phyloP scores from a whole-genome alignment of 2,888 invertebrate genomes.

The Tineola bisselliella region DNA sequence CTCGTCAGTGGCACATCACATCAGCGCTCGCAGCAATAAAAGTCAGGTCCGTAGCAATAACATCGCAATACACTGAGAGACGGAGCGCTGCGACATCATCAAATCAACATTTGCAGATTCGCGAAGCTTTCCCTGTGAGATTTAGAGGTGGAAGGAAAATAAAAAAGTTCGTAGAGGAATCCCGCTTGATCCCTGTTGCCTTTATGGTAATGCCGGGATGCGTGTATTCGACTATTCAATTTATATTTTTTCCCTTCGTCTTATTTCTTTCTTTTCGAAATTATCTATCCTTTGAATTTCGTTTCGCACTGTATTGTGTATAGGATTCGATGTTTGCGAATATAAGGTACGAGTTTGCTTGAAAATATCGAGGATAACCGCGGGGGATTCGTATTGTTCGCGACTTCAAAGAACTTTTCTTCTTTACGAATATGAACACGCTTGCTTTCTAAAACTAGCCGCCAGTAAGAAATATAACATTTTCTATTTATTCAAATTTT shows the following conservation, averaged over 20 bases:
- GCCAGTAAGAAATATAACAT: constrained; percentile 18
- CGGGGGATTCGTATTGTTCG: constrained; percentile 62
- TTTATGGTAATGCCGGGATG: constrained; percentile 67
- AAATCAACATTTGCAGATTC: constrained; percentile 70
- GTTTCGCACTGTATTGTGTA: constrained; percentile 67
- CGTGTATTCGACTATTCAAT: constrained; percentile 68
- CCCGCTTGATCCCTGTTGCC: constrained; percentile 65
- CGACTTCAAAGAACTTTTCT: constrained; percentile 65
- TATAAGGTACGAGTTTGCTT: constrained; percentile 60
- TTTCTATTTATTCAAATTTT: neutral
- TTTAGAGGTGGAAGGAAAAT: constrained; percentile 69
- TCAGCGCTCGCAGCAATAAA: constrained; percentile 10
- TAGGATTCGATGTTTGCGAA: constrained; percentile 56
- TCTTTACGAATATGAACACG: constrained; percentile 45
- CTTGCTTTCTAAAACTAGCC: constrained; percentile 24
- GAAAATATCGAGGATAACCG: constrained; percentile 65
- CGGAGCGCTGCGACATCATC: constrained; percentile 45
- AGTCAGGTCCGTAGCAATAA: constrained; percentile 16
- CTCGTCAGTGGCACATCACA: neutral
- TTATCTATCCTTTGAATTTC: constrained; percentile 67
- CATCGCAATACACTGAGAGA: constrained; percentile 12
- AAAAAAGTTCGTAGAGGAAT: constrained; percentile 68
- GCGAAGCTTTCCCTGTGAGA: constrained; percentile 64
- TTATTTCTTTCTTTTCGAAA: constrained; percentile 63
- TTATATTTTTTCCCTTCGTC: constrained; percentile 65